phyloP scores from a whole-genome alignment of 2,797 vertebrate species.

The Chloroceryle inda region DNA sequence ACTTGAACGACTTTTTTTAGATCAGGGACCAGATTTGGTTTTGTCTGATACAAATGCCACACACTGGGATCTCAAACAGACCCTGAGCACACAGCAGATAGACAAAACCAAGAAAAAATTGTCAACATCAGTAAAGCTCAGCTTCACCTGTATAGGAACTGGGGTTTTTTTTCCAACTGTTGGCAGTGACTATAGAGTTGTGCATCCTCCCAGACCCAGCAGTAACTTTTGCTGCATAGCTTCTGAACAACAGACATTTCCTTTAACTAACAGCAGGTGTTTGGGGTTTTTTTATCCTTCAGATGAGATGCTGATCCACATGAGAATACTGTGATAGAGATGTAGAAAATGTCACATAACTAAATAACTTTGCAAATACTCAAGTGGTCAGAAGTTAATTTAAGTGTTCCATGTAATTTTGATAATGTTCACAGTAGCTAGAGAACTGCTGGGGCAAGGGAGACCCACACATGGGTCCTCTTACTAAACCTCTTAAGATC shows the following conservation, averaged over 20 bases:
- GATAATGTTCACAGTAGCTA: background rate
- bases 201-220: background rate
- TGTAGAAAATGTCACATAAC: background rate
- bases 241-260: background rate
- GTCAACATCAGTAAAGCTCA: background rate
- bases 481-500: background rate
- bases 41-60: background rate
- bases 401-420: background rate
- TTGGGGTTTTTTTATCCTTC: background rate
- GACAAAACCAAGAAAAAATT: background rate
- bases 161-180: background rate
- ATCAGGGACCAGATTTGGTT: background rate
- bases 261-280: background rate
- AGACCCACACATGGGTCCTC: background rate
- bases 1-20: background rate
- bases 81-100: background rate
- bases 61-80: background rate
- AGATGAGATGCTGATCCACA: background rate
- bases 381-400: background rate
- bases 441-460: background rate
- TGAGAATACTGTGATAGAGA: background rate
- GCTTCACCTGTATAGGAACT: background rate
- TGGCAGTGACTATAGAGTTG: background rate
- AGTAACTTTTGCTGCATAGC: background rate
- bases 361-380: background rate